Conservation (phyloP, 2,113 vertebrate species). For the Bucco capensis region DNA sequence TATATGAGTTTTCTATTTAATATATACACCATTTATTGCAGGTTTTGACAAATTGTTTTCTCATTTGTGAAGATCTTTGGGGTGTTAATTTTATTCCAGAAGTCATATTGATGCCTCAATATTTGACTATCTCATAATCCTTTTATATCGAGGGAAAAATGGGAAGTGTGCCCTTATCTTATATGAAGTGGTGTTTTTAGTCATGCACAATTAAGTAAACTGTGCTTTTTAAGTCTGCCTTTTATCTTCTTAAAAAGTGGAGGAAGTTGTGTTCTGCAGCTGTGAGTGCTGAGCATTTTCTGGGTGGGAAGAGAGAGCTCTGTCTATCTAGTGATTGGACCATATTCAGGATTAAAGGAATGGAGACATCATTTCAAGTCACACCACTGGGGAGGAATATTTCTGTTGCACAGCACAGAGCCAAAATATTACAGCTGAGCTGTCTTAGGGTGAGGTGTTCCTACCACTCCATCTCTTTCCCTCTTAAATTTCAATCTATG, state of each 20-base stretch:
- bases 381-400: background rate
- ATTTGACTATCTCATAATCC: background rate
- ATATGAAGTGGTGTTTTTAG: constrained; percentile 9
- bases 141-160: constrained; percentile 18
- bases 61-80: constrained; percentile 55
- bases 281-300: background rate
- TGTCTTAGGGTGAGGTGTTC: background rate
- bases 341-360: background rate
- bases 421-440: background rate
- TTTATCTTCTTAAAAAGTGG: background rate
- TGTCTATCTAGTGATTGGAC: background rate
- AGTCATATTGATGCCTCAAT: constrained; percentile 34
- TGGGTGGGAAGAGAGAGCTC: background rate
- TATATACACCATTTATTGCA: constrained; percentile 61
- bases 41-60: constrained; percentile 64
- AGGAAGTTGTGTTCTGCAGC: background rate
- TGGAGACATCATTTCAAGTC: background rate
- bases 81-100: constrained; percentile 52
- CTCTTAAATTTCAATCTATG: background rate
- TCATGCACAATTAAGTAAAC: constrained; percentile 1
- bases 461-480: background rate
- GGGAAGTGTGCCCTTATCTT: background rate
- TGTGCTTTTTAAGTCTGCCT: constrained; percentile 30
- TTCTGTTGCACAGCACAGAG: background rate
- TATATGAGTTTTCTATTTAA: constrained; percentile 75